Base-by-base conservation (phyloP, 1,140 invertebrate genomes). In the Subanguina moxae region DNA sequence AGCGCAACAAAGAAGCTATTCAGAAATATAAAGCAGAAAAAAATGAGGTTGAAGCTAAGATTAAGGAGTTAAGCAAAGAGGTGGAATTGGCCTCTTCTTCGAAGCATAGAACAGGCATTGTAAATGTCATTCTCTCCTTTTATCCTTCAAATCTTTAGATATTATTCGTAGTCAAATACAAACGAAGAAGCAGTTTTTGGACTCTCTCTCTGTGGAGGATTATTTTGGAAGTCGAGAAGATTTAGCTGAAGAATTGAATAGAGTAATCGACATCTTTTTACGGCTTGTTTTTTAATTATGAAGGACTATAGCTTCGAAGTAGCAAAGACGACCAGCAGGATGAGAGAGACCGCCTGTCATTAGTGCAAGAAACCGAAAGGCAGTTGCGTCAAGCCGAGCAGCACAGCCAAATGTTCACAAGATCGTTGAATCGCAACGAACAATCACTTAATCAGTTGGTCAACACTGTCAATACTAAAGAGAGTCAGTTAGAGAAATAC, bases 1-100 rank as follows among this genome's bases (percentile, higher is more conserved):
- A 74, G 30, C 19, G 45, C 15, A 74, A 69, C 38, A 30, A 57
- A 19, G 19, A n/a, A 30, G 48, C 19, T 11, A 70, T 71, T 66
- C 61, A 64, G 17, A 43, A 71, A 19, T 42, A 67, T n/a, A 11
- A 32, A 13, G 46, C 17, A 28, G 42, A 71, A 13, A 61, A 62
- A 23, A 23, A 46, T 21, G 21, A 21, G 3, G 17, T 71, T 7
- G 69, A 71, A 25, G 46, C 17, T 8, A 42, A 72, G 38, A 8
- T 71, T 23, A 23, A 25, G 15, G 56, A 9, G n/a, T 32, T 52
- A 15, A 43, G 68, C 1, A 46, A 43, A 68, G 48, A 70, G 1
- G 13, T 70, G 1, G 68, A 70, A 59, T 27, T 57, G 42, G 68
- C 68, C 13, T 15, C 21, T 5, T 7, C 56, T n/a, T 28, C 61